Evolutionary conservation across 2,797 vertebrate species (phyloP).

Genomic region (Eupleurogrammus muticus): DNA sequence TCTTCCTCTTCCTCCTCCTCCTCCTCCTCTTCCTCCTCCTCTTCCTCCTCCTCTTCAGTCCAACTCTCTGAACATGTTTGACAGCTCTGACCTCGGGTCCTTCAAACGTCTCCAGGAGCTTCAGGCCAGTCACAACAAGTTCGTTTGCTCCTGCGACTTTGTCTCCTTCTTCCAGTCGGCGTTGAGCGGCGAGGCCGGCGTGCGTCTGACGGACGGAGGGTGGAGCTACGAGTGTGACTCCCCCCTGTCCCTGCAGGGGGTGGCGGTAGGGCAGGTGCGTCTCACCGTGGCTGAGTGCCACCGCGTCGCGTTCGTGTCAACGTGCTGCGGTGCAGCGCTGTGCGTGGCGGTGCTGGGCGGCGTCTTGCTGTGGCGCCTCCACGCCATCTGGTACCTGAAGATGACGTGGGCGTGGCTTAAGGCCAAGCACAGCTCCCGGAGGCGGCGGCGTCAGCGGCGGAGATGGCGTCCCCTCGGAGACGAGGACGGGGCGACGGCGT

Average conservation of each 20-base stretch:
- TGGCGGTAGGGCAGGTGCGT: slow-evolving; percentile 21
- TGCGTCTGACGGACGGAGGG: slow-evolving; percentile 34
- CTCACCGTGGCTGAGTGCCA: slow-evolving; percentile 65
- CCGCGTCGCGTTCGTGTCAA: slow-evolving; percentile 46
- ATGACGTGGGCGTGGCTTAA: slow-evolving; percentile 72
- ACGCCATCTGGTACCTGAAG: slow-evolving; percentile 68
- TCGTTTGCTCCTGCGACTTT: slow-evolving; percentile 67
- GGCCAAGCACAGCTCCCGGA: slow-evolving; percentile 53
- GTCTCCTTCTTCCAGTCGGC: slow-evolving; percentile 55
- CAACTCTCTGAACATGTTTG: slow-evolving; percentile 69
- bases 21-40: neutral
- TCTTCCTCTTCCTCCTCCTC: slow-evolving; percentile 3
- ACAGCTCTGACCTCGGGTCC: slow-evolving; percentile 32
- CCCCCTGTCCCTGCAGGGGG: slow-evolving; percentile 57
- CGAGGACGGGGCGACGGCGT: too few relatives aligned
- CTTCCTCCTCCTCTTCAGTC: slow-evolving; percentile 48
- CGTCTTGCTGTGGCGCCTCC: slow-evolving; percentile 54
- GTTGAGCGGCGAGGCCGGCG: neutral
- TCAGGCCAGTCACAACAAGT: slow-evolving; percentile 63
- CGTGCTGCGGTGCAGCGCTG: slow-evolving; percentile 47
- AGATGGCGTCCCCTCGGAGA: too few relatives aligned
- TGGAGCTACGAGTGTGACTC: slow-evolving; percentile 66
- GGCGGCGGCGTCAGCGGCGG: neutral
- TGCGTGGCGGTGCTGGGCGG: neutral
- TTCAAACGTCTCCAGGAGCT: slow-evolving; percentile 57